A percentile compares a stretch with the other conserved stretches of the same genome.
These are phyloP conservation scores for Clunio marinus DNA, from an alignment of 2,888 invertebrate genomes.

Conservation along the genomic window DNA sequence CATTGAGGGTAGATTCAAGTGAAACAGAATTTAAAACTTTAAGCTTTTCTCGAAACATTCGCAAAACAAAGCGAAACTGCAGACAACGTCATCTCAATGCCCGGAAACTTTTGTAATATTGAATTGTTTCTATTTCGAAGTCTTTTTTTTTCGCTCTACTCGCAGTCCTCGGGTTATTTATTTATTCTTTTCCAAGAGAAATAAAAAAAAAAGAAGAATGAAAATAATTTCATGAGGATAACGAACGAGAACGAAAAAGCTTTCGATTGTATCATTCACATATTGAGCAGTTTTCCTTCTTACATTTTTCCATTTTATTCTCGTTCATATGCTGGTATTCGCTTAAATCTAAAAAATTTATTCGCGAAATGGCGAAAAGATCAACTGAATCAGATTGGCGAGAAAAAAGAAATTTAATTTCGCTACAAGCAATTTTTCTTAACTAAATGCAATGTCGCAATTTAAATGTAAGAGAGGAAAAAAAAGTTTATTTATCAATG, in stretches of 20 bases:
- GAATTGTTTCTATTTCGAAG: conserved; percentile 17
- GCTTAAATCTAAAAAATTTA: too few relatives aligned
- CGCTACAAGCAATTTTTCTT: background rate
- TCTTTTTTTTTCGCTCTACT: background rate
- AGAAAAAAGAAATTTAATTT: conserved; percentile 15
- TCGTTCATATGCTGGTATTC: too few relatives aligned
- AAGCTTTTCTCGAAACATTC: background rate
- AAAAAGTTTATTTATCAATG: conserved; percentile 5
- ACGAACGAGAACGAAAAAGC: background rate
- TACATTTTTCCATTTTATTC: background rate
- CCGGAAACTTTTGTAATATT: conserved; percentile 7
- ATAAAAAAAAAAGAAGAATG: conserved; percentile 1
- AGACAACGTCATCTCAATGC: background rate
- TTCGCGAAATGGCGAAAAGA: background rate
- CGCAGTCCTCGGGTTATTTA: background rate
- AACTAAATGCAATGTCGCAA: too few relatives aligned
- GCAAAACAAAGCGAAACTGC: too few relatives aligned
- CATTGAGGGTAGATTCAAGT: background rate
- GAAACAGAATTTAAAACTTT: background rate
- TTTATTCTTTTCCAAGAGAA: background rate
- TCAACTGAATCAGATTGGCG: conserved; percentile 5
- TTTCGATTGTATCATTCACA: conserved; percentile 13
- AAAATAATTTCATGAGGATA: conserved; percentile 13
- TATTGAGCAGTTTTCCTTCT: background rate
- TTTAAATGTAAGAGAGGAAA: background rate